Conservation (phyloP, 2,888 invertebrate species). For the Leucophenga maculata region DNA sequence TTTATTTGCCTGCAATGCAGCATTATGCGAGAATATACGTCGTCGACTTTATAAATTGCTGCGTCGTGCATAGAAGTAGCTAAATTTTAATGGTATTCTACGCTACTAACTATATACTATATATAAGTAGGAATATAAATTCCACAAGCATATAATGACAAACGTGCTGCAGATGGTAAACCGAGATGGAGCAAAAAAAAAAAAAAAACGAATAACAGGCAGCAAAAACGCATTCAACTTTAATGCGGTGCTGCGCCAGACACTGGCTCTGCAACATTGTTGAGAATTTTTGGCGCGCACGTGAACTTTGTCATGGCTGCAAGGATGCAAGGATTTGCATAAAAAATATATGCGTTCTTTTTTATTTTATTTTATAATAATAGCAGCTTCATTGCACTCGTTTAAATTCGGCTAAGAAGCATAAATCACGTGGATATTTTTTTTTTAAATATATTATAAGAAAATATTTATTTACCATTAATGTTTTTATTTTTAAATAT, state of each 20-base stretch:
- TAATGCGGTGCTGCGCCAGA: too few relatives aligned
- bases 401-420: too few relatives aligned
- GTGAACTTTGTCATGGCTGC: neutral
- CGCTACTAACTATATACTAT: neutral
- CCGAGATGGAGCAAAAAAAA: too few relatives aligned
- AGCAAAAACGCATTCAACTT: too few relatives aligned
- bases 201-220: too few relatives aligned
- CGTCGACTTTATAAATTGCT: constrained; percentile 8
- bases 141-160: constrained; percentile 1
- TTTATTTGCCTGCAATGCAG: too few relatives aligned
- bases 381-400: too few relatives aligned
- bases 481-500: too few relatives aligned
- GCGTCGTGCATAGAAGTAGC: neutral
- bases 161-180: constrained; percentile 6
- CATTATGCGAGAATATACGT: neutral
- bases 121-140: neutral
- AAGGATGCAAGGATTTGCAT: neutral
- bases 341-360: neutral
- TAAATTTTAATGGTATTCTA: neutral
- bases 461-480: too few relatives aligned
- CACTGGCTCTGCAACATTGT: neutral
- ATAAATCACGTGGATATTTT: too few relatives aligned
- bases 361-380: too few relatives aligned
- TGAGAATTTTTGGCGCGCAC: neutral
- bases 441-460: too few relatives aligned